These are phyloP conservation scores for Tridacna crocea DNA, from an alignment of 2,888 invertebrate genomes.

Conservation along the genomic window DNA sequence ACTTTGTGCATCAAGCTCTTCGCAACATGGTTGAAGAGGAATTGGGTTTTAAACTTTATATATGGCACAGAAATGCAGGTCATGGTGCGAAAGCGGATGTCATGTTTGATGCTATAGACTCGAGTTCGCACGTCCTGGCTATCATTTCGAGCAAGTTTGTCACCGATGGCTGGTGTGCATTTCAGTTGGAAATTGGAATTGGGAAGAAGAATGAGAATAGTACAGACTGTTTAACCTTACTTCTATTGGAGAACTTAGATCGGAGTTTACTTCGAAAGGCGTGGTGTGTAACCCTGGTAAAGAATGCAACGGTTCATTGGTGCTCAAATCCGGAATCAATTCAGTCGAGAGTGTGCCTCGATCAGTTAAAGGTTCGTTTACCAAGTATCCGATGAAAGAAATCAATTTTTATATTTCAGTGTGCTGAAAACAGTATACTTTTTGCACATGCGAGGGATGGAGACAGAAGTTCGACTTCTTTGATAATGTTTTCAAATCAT, in stretches of 20 bases:
- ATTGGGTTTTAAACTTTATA: background rate
- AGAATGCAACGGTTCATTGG: background rate
- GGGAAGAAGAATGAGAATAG: background rate
- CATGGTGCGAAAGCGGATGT: background rate
- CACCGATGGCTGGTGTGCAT: background rate
- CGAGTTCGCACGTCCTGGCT: background rate
- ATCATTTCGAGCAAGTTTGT: background rate
- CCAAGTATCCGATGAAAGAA: background rate
- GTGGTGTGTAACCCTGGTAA: slow-evolving; percentile 1
- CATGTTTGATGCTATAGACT: background rate
- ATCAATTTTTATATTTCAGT: too few relatives aligned
- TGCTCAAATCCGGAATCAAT: background rate
- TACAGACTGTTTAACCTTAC: background rate
- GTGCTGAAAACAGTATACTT: too few relatives aligned
- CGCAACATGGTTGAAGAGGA: background rate
- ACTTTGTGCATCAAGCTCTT: background rate
- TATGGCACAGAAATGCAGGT: background rate
- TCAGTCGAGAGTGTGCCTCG: background rate
- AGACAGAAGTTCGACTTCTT: too few relatives aligned
- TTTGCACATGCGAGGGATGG: too few relatives aligned
- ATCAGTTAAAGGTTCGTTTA: background rate
- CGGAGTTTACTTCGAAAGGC: background rate
- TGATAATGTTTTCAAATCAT: too few relatives aligned
- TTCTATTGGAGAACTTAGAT: background rate
- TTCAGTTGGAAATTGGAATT: background rate